Conservation (phyloP, 1,140 invertebrate species). For the Lucilia sericata region DNA sequence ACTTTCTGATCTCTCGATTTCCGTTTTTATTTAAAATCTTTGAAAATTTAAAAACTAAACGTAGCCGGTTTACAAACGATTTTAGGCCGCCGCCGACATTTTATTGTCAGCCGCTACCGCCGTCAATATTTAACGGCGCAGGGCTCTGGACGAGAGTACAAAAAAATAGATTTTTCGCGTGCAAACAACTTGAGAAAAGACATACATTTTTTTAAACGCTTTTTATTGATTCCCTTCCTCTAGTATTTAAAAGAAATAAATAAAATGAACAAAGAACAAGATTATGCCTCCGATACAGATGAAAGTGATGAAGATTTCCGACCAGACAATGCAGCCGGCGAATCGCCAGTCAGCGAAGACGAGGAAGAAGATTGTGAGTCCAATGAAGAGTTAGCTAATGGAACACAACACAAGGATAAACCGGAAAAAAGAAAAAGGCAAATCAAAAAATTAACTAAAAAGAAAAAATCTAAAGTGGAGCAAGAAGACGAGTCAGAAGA, state of each 20-base stretch:
- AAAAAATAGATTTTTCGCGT: conserved; percentile 21
- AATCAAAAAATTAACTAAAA: conserved; percentile 52
- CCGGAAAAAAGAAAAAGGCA: conserved; percentile 52
- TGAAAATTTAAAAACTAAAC: too few species aligned
- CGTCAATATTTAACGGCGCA: too few species aligned
- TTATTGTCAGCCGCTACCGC: too few species aligned
- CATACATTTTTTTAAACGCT: not conserved
- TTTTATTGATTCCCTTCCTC: not conserved
- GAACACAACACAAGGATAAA: not conserved
- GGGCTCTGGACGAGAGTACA: not conserved
- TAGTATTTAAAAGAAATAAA: not conserved
- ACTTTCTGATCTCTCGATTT: too few species aligned
- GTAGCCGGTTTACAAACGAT: too few species aligned
- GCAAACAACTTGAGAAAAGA: not conserved
- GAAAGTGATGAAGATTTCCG: conserved; percentile 70
- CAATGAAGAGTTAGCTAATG: conserved; percentile 57
- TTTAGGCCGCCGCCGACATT: too few species aligned
- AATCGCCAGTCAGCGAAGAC: conserved; percentile 68
- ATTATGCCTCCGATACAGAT: conserved; percentile 57
- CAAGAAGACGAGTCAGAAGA: conserved; percentile 46
- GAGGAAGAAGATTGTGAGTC: conserved; percentile 58
- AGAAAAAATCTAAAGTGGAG: conserved; percentile 39
- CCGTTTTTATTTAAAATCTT: too few species aligned
- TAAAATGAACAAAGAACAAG: conserved; percentile 56
- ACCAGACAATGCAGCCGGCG: conserved; percentile 67